A percentile compares a stretch with the other conserved stretches of the same genome.
Conservation (phyloP, 2,888 invertebrate species). For the Lycaena phlaeas region DNA sequence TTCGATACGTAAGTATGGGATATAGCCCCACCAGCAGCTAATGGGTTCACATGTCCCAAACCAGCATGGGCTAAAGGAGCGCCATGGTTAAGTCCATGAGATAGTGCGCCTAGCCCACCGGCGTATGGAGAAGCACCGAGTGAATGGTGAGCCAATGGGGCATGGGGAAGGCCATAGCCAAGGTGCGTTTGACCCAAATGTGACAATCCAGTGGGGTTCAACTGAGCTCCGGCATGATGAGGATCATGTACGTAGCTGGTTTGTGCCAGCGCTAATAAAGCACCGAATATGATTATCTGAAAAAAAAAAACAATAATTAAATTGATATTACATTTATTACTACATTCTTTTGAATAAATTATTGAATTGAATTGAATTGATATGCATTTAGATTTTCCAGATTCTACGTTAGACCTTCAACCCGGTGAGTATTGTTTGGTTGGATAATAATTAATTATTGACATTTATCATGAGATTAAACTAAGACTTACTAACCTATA, state of each 20-base stretch:
- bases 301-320: too few relatives aligned
- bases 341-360: too few relatives aligned
- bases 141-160: neutral
- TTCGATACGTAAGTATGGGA: neutral
- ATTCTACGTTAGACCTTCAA: too few relatives aligned
- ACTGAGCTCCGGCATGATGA: neutral
- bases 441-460: too few relatives aligned
- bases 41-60: neutral
- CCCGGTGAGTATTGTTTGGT: too few relatives aligned
- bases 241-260: neutral
- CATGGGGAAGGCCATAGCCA: slow-evolving; percentile 20
- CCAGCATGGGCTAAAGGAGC: neutral
- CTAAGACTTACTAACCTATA: too few relatives aligned
- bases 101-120: neutral
- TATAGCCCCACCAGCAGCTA: slow-evolving; percentile 19
- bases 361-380: too few relatives aligned
- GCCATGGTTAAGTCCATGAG: slow-evolving; percentile 6
- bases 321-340: too few relatives aligned
- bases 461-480: too few relatives aligned
- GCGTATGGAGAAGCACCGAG: neutral
- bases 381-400: too few relatives aligned
- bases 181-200: slow-evolving; percentile 26
- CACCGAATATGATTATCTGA: slow-evolving; percentile 51
- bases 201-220: neutral
- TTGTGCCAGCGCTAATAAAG: slow-evolving; percentile 53